Base-by-base conservation (phyloP, 1,140 invertebrate species). In the Heliconius nattereri region DNA sequence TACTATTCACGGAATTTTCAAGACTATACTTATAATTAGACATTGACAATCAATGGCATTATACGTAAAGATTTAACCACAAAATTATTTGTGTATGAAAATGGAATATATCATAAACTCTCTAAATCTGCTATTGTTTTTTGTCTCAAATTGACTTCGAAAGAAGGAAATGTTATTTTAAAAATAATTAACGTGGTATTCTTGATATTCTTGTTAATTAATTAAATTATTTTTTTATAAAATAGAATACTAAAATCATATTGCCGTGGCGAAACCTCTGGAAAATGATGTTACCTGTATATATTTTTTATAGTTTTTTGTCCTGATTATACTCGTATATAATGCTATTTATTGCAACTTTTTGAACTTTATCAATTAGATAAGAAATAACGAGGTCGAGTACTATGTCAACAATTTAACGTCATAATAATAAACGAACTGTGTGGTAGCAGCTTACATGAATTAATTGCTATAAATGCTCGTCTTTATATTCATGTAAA, bases 341-440 rank as follows among this genome's bases (percentile, higher is more conserved):
- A 23, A 6, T 7, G 5, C 11, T 0, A 26, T 66, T 66, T 26
- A 66, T 66, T 66, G 71, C n/a, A 72, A 40, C 7, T 72, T 72
- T 72, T 37, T n/a, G 71, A 72, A 40, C n/a, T 37, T 72, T 72
- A 72, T 72, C 71, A 37, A 35, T 72, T 9, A 9, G 71, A 72
- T 72, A 72, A 72, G 32, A 37, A 72, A n/a, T 23, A 71, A 20
- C 35, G 71, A 72, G 71, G 71, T 72, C 71, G 71, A 72, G 71
- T 72, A 72, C 71, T 72, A 20, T 72, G 20, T 37, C 11, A 37
- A 72, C 9, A 72, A n/a, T 72, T 66, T 66, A 66, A 66, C 60
- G 11, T 66, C 60, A 66, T 66, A 66, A 66, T 66, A 66, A 29
- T 66, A 29, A 26, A 29, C 60, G 26, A 13, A 29, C 60, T 3